Evolutionary conservation across 2,888 invertebrate genomes (phyloP), one percentile per base, ranked within the genome.

Genomic region (Agriopis leucophaearia): DNA sequence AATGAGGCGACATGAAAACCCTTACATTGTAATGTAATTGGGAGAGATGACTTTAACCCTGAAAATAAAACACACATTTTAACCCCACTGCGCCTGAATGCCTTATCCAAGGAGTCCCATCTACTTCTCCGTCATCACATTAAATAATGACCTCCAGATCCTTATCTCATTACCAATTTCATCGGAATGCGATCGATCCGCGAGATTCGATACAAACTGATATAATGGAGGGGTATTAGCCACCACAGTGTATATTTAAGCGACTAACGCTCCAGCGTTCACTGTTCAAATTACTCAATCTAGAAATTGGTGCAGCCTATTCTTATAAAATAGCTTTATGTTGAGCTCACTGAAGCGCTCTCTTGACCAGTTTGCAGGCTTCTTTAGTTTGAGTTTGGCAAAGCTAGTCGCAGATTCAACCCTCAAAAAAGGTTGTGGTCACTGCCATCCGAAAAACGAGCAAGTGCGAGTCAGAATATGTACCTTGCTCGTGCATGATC

Each of bases 81-180:
- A 27, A 27, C 27, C 27, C 0, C 27, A 27, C 1, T 27, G 27
- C 27, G 27, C 27, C 18, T 27, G 16, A 54, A 54, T 54, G 52
- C 52, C 52, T 38, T 27, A 15, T 54, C 52, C 52, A 51, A 27
- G 2, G 35, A 35, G 8, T 35, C 51, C 51, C n/a, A n/a, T 51
- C 7, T 48, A 13, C 27, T 27, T 51, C 73, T 76, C 76, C 77
- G 73, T 72, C 74, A 77, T 76, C 76, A 74, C 79, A 75, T 81
- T 78, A 81, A 81, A 81, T 87, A 87, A 87, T 86, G 84, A 86
- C 83, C 81, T 79, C 73, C 71, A 82, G 91, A 92, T 91, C 82
- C 79, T 90, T 89, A 90, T 91, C 91, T 87, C 83, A 87, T 91
- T 86, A 92, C 88, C 88, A 91, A 92, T 92, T 92, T 91, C 85